phyloP scores from a whole-genome alignment of 2,113 vertebrate species.

The Seriola rivoliana region DNA sequence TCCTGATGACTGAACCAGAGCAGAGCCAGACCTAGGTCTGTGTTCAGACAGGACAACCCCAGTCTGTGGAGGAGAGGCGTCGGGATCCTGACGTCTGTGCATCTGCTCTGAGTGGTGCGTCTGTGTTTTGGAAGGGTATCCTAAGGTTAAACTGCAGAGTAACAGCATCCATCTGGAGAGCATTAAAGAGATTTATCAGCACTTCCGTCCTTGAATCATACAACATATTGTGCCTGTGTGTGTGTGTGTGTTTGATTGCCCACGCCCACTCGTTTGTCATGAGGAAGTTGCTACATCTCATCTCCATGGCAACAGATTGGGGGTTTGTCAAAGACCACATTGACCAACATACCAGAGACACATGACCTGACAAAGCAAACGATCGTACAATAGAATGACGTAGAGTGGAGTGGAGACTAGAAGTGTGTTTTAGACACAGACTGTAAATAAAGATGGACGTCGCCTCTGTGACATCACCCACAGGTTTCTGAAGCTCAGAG shows the following conservation, averaged over 20 bases:
- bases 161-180: constrained; percentile 95
- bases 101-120: constrained; percentile 3
- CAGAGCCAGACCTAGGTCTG: neutral
- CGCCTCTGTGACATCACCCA: too few relatives aligned
- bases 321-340: neutral
- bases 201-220: constrained; percentile 90
- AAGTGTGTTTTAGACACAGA: too few relatives aligned
- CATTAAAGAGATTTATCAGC: constrained; percentile 95
- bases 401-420: too few relatives aligned
- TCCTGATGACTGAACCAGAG: neutral
- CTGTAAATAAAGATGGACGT: too few relatives aligned
- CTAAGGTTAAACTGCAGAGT: constrained; percentile 93
- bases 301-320: constrained; percentile 37
- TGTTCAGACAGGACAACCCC: neutral
- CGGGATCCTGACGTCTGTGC: neutral
- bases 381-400: neutral
- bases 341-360: neutral
- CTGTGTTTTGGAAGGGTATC: constrained; percentile 90
- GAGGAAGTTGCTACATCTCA: neutral
- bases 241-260: constrained; percentile 37
- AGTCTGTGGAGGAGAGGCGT: neutral
- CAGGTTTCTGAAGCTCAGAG: too few relatives aligned
- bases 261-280: neutral
- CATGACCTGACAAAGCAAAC: neutral
- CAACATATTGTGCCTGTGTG: constrained; percentile 76